A percentile compares a stretch with the other conserved stretches of the same genome.
phyloP scores from a whole-genome alignment of 2,888 invertebrate species.

The Heliconius ethilla region DNA sequence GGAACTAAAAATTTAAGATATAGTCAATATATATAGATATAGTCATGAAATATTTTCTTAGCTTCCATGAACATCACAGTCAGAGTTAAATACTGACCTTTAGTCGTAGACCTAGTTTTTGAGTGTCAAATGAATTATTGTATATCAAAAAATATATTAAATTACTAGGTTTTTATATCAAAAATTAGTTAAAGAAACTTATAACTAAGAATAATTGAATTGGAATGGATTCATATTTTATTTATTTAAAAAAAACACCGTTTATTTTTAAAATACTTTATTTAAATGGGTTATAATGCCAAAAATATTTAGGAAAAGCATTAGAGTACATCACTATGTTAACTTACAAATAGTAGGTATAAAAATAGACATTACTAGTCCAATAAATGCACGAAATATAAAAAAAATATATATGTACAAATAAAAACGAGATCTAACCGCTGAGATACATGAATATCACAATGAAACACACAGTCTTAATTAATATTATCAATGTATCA shows the following conservation, averaged over 20 bases:
- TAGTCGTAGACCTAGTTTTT: too few species aligned
- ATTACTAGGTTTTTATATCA: too few species aligned
- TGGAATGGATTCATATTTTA: too few species aligned
- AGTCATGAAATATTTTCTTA: too few species aligned
- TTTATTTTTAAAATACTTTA: constrained; percentile 42
- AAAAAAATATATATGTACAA: constrained; percentile 41
- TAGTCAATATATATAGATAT: not conserved
- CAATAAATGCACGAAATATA: constrained; percentile 42
- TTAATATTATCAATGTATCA: constrained; percentile 50
- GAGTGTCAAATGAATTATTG: too few species aligned
- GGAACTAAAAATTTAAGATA: constrained; percentile 11
- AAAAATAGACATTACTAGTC: constrained; percentile 46
- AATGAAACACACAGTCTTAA: constrained; percentile 57
- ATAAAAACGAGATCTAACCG: constrained; percentile 56
- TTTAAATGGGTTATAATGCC: constrained; percentile 45
- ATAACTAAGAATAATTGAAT: too few species aligned
- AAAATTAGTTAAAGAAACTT: too few species aligned
- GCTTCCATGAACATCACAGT: too few species aligned
- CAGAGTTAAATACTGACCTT: too few species aligned
- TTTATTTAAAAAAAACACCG: constrained; percentile 24
- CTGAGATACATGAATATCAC: constrained; percentile 54
- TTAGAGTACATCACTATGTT: constrained; percentile 31
- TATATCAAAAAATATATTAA: too few species aligned
- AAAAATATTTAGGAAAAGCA: constrained; percentile 44
- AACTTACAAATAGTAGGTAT: constrained; percentile 40